phyloP scores from a whole-genome alignment of 2,888 invertebrate genomes.

The Epinotia ramella region DNA sequence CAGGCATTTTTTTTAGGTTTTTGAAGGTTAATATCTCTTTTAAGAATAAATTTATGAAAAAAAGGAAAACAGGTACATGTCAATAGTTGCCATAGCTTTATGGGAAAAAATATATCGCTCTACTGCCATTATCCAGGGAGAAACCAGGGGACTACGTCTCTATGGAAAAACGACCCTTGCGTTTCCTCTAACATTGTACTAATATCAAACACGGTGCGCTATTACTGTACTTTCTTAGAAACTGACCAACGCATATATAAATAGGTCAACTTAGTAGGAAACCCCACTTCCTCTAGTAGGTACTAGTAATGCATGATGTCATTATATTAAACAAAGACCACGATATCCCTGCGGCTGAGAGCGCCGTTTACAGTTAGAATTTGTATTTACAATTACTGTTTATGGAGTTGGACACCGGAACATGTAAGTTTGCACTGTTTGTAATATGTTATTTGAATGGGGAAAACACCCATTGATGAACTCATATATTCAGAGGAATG shows the following conservation, averaged over 20 bases:
- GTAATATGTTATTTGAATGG: neutral
- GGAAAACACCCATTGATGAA: too few relatives aligned
- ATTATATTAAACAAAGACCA: neutral
- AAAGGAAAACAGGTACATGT: too few relatives aligned
- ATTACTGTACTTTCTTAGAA: constrained; percentile 2
- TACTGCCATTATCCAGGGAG: too few relatives aligned
- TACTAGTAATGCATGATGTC: constrained; percentile 17
- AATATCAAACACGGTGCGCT: neutral
- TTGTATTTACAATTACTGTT: neutral
- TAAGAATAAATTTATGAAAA: too few relatives aligned
- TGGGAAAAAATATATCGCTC: too few relatives aligned
- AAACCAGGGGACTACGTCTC: too few relatives aligned
- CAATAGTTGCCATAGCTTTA: too few relatives aligned
- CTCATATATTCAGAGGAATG: too few relatives aligned
- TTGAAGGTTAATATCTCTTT: too few relatives aligned
- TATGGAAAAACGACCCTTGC: too few relatives aligned
- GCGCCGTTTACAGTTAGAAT: neutral
- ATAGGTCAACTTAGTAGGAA: constrained; percentile 24
- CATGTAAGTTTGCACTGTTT: neutral
- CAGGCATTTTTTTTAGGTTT: too few relatives aligned
- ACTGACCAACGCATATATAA: constrained; percentile 22
- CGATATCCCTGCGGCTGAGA: neutral
- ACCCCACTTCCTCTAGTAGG: constrained; percentile 17
- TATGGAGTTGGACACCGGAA: neutral
- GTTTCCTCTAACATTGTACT: neutral